Percentiles rank a stretch among this genome's conserved stretches.
phyloP scores from a whole-genome alignment of 2,113 vertebrate genomes.

The Chaetodon trifascialis region DNA sequence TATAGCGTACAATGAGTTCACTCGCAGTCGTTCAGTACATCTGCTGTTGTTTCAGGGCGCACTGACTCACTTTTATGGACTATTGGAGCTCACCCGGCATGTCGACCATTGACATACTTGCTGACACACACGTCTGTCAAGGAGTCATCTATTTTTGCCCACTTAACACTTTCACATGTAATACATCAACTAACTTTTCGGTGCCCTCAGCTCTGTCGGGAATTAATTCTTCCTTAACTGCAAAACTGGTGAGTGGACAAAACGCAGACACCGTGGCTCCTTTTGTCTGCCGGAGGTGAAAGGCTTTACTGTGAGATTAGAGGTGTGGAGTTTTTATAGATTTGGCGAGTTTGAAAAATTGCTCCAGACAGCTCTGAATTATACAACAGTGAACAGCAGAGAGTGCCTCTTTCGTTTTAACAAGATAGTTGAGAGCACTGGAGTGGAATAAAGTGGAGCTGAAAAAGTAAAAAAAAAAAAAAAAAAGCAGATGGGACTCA shows the following conservation, averaged over 20 bases:
- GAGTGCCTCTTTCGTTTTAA: constrained; percentile 2
- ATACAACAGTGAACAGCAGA: neutral
- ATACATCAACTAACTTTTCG: constrained; percentile 59
- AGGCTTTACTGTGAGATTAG: neutral
- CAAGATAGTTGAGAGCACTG: neutral
- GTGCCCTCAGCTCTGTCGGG: constrained; percentile 15
- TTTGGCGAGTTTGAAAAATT: constrained; percentile 4
- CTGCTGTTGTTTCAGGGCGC: neutral
- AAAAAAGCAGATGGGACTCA: constrained; percentile 59
- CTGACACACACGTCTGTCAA: constrained; percentile 56
- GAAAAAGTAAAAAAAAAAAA: neutral
- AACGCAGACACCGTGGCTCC: constrained; percentile 7
- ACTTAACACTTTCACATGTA: constrained; percentile 54
- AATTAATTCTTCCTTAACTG: constrained; percentile 20
- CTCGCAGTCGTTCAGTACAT: neutral
- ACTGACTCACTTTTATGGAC: neutral
- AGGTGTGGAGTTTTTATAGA: neutral
- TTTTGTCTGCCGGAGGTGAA: constrained; percentile 34
- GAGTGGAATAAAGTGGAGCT: neutral
- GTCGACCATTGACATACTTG: constrained; percentile 47
- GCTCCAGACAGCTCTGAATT: constrained; percentile 2
- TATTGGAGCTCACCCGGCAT: neutral
- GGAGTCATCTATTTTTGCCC: constrained; percentile 42
- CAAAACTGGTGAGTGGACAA: constrained; percentile 22
- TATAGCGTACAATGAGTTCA: neutral